Base-by-base conservation (phyloP, 2,113 vertebrate species). In the Spheniscus mendiculus region DNA sequence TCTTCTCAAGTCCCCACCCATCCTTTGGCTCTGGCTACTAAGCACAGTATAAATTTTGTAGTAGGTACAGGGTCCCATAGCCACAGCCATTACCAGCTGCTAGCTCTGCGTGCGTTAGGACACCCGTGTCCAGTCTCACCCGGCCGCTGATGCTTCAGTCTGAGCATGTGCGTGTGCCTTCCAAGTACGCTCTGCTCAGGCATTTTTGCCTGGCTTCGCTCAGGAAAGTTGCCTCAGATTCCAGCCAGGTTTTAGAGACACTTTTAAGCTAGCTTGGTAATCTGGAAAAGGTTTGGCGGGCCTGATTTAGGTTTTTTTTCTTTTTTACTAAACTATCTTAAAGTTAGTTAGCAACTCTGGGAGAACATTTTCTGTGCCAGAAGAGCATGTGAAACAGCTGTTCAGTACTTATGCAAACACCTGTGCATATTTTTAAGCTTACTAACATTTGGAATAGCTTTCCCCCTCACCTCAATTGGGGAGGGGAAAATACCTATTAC, bases 391-490 rank as follows among this genome's bases (percentile, higher is more conserved):
- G 73, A 83, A 95, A 40, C 96, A 93, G 95, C 84, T 91, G 89
- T 69, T 91, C 66, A 52, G 77, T 74, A 67, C 69, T 95, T 96
- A 87, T 7, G 47, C 83, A 94, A 94, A 91, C 91, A 95, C 94
- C 87, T 93, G 91, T 91, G 94, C 93, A 91, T 96, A 89, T 78
- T 96, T 96, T 96, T 87, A 89, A 96, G 70, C 89, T 93, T 95
- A 86, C 70, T 92, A 96, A 91, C 62, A 85, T 40, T 80, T 73
- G 53, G 70, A 77, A 78, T 69, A 80, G 71, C 71, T 96, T 90
- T 61, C n/a, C 27, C 58, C 58, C 71, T 92, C 74, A 94, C 74
- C 79, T 90, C 79, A 85, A 34, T 40, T 42, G 42, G 42, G 42
- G 42, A 42, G 42, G 42, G 42, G 42, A 6, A 42, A 69, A 92